Evolutionary conservation across 1,140 invertebrate genomes (phyloP), one percentile per base, ranked within the genome.

Genomic region (Triops longicaudatus): DNA sequence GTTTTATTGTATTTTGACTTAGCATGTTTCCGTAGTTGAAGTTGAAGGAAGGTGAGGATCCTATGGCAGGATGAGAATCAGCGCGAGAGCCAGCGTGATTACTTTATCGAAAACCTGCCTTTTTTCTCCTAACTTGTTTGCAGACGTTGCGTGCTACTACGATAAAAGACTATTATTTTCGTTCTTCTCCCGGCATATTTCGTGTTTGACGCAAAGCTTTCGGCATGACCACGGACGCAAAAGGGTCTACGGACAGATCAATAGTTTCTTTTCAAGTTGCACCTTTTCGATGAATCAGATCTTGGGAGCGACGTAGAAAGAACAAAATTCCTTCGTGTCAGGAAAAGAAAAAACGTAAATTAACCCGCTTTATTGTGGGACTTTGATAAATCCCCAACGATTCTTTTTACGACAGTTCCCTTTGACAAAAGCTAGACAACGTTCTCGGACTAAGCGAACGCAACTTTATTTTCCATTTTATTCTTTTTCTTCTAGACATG

Each of bases 241-340:
- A 63, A 63, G 50, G 50, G 50, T 22, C 22, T 63, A 63, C 50
- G 22, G 50, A 63, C 50, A 17, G 50, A 63, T 63, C 50, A 63
- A 63, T 63, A 63, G 50, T 63, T 63, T 22, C 31, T 37, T 63
- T 63, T 63, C 50, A 63, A 63, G 50, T 63, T 63, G 50, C 50
- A 63, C 50, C 50, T 63, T 37, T 63, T 63, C 50, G 50, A 63
- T 63, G 50, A 63, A 63, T 63, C 50, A 63, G 50, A 63, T 22
- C 50, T 63, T 63, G 6, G 2, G 2, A 37, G 31, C 50, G 50
- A 63, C 50, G 14, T 14, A 63, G 7, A 37, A 37, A 7, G 31
- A 37, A 37, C 31, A 7, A 37, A 37, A 37, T 37, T 37, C 31
- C 31, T 37, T 37, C 7, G n/a, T n/a, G n/a, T n/a, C n/a, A n/a